Base-by-base conservation (phyloP, 2,113 vertebrate species). In the Varanus salvator region DNA sequence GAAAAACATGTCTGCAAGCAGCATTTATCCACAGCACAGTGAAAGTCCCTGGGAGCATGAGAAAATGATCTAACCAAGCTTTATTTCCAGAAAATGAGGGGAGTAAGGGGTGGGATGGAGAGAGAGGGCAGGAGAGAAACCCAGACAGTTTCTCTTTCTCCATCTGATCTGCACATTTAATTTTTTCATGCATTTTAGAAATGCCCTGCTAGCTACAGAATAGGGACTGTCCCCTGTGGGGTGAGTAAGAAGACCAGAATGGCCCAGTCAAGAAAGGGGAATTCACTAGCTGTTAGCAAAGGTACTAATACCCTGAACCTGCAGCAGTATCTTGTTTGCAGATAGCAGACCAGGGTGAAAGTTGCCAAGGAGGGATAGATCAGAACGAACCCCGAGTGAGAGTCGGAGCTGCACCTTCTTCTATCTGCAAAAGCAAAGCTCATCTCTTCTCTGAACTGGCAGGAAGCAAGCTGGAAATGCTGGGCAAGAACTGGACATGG, bases 1-100 rank as follows among this genome's bases (percentile, higher is more conserved):
- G 14, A 14, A 27, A n/a, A n/a, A 68, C 23, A 52, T 6, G n/a
- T n/a, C n/a, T n/a, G 25, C 34, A n/a, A 80, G 48, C 15, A 64
- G 64, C 21, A 34, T 50, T 66, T 1, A 0, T 87, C 27, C 34
- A 23, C 34, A 34, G 44, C 14, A 4, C 60, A 74, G 9, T 29
- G 29, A 23, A 15, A 90, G 75, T 52, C 27, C 60, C n/a, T 0
- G 0, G 68, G 60, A 29, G 34, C 78, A 48, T 0, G 25, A 87
- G 83, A 38, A 78, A 34, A 78, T 68, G 71, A 31, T 64, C 21
- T 0, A 1, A 31, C 54, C 31, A 80, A 54, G 64, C 69, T 82
- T 87, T 78, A 50, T 87, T 94, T 92, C 91, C 90, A 92, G 93
- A 92, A 93, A 92, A 91, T 68, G 85, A 89, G 82, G 57, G 75